These are phyloP conservation scores for Microctenopoma stevenorrisi DNA, from an alignment of 2,797 vertebrate genomes.

Conservation along the genomic window DNA sequence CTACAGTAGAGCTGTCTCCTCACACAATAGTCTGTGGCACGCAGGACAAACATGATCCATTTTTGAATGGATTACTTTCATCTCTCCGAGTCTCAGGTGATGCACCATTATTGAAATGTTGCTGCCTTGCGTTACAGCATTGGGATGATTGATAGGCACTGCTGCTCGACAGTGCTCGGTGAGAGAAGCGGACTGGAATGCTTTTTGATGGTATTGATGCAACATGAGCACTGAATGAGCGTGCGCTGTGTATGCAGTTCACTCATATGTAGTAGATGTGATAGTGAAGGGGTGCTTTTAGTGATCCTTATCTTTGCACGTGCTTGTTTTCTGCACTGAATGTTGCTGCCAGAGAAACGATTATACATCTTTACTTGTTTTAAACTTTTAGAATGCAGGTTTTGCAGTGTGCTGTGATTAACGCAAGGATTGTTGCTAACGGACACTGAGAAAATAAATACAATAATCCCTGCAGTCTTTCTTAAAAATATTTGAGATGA, in stretches of 20 bases:
- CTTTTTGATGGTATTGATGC: conserved; percentile 34
- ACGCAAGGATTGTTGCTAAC: neutral
- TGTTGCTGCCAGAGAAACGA: neutral
- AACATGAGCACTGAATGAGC: neutral
- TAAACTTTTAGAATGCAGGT: conserved; percentile 10
- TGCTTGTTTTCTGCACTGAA: conserved; percentile 12
- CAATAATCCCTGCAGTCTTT: neutral
- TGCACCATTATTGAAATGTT: conserved; percentile 66
- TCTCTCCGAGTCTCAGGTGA: conserved; percentile 66
- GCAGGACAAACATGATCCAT: conserved; percentile 45
- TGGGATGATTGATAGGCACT: conserved; percentile 52
- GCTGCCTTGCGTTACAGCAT: conserved; percentile 38
- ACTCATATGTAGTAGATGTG: conserved; percentile 4
- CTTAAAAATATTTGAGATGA: conserved; percentile 2
- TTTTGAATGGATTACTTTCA: conserved; percentile 63
- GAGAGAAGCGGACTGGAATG: conserved; percentile 12
- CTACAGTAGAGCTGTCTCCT: conserved; percentile 45
- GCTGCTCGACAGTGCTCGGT: conserved; percentile 22
- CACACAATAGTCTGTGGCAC: conserved; percentile 29
- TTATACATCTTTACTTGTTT: conserved; percentile 1
- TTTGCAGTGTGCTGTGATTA: conserved; percentile 24
- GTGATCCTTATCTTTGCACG: conserved; percentile 19
- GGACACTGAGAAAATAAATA: conserved; percentile 2
- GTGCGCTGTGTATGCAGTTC: neutral
- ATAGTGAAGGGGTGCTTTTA: conserved; percentile 4